These are phyloP conservation scores for Cynodonichthys magdalenae DNA, from an alignment of 2,797 vertebrate species.

Conservation along the genomic window DNA sequence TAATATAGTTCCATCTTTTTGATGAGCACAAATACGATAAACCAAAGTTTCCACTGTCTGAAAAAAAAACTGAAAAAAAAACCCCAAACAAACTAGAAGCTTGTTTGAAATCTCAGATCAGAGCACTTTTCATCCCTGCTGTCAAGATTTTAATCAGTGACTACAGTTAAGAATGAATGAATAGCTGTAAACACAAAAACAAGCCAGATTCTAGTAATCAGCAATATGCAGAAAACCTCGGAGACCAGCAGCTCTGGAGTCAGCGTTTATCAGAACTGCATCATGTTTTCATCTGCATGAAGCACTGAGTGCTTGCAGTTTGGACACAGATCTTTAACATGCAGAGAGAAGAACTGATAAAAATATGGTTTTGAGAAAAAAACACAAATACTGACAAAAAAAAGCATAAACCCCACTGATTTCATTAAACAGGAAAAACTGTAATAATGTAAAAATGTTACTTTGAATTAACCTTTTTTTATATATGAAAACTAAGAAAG, in stretches of 20 bases:
- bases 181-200: constrained; percentile 42
- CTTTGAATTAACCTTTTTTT: too few relatives aligned
- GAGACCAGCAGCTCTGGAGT: constrained; percentile 49
- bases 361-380: constrained; percentile 15
- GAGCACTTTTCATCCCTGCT: constrained; percentile 13
- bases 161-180: constrained; percentile 46
- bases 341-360: constrained; percentile 2
- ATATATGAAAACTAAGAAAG: too few relatives aligned
- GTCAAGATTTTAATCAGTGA: constrained; percentile 40
- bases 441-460: too few relatives aligned
- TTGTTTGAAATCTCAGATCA: neutral
- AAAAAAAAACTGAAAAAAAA: too few relatives aligned
- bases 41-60: too few relatives aligned
- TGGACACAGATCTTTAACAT: constrained; percentile 23
- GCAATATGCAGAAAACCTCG: constrained; percentile 50
- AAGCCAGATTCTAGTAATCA: constrained; percentile 29
- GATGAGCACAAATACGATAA: too few relatives aligned
- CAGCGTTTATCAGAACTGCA: constrained; percentile 33
- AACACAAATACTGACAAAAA: too few relatives aligned
- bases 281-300: constrained; percentile 15
- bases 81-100: too few relatives aligned
- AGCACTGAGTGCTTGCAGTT: constrained; percentile 18
- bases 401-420: too few relatives aligned
- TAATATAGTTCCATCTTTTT: neutral
- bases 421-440: too few relatives aligned